Percentiles rank a stretch among this genome's conserved stretches.
Conservation (phyloP, 1,140 invertebrate genomes). For the Drosophila pachea region DNA sequence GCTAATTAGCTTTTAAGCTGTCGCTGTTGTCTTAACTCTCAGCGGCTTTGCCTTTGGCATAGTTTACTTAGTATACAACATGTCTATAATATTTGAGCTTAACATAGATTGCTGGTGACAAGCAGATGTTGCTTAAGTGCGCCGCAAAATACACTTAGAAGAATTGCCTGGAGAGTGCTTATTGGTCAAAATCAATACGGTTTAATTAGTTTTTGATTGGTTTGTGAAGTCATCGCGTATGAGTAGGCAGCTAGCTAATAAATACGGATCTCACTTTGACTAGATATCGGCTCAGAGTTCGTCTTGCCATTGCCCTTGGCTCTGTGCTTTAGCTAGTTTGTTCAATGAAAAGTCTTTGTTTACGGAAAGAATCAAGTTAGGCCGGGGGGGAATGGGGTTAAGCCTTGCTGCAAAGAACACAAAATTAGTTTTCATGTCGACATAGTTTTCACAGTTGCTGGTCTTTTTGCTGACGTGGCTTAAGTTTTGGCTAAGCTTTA, state of each 20-base stretch:
- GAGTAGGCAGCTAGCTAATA: no score
- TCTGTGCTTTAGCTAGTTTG: no score
- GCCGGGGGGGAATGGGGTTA: no score
- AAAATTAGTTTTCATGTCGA: not conserved
- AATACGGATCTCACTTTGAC: no score
- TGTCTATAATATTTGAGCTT: slow-evolving; percentile 1
- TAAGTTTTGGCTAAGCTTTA: not conserved
- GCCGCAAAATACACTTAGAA: not conserved
- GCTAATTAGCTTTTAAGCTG: slow-evolving; percentile 75
- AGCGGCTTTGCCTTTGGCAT: slow-evolving; percentile 35
- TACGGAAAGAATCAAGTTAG: no score
- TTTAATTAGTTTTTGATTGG: slow-evolving; percentile 3
- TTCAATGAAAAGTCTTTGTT: no score
- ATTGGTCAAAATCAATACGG: not conserved
- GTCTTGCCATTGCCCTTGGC: no score
- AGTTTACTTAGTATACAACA: slow-evolving; percentile 3
- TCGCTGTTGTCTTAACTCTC: slow-evolving; percentile 67
- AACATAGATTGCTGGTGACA: slow-evolving; percentile 9
- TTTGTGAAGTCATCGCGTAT: slow-evolving; percentile 1
- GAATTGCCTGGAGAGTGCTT: not conserved
- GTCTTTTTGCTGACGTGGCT: not conserved
- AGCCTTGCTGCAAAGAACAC: no score
- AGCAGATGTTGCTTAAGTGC: not conserved
- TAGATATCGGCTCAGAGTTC: no score
- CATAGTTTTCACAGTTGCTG: not conserved